Evolutionary conservation across 2,888 invertebrate species (phyloP).

Genomic region (Noctua janthina): DNA sequence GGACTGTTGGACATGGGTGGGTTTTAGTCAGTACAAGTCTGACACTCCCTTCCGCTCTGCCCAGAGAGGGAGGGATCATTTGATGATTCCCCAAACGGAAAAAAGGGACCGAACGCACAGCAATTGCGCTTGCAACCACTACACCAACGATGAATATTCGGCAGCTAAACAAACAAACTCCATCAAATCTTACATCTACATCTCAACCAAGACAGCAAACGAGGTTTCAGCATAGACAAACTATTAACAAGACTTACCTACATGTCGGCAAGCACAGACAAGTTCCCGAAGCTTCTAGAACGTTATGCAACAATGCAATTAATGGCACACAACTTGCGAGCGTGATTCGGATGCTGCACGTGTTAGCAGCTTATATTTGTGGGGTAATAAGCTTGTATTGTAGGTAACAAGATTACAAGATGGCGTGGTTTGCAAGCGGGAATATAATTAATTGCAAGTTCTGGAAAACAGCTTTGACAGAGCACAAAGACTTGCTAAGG

Average conservation of each 20-base stretch:
- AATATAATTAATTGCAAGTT: not conserved
- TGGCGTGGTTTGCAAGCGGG: not conserved
- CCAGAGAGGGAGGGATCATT: no score
- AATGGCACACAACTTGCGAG: slow-evolving; percentile 7
- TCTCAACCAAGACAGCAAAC: slow-evolving; percentile 20
- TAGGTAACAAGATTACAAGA: not conserved
- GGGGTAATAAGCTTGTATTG: slow-evolving; percentile 20
- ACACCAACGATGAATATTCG: not conserved
- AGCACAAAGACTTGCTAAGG: not conserved
- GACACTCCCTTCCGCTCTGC: no score
- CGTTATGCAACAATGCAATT: slow-evolving; percentile 45
- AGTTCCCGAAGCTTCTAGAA: slow-evolving; percentile 10
- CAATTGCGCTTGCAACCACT: not conserved
- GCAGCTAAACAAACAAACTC: not conserved
- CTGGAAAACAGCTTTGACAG: not conserved
- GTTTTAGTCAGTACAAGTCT: no score
- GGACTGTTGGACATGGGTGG: no score
- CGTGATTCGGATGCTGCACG: slow-evolving; percentile 2
- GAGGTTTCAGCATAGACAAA: slow-evolving; percentile 24
- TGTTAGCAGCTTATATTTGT: slow-evolving; percentile 12
- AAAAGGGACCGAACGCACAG: not conserved
- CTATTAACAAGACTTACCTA: slow-evolving; percentile 38
- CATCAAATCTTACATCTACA: slow-evolving; percentile 11
- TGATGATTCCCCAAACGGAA: no score
- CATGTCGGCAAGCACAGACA: not conserved